Conservation (phyloP, 2,797 vertebrate genomes). For the Austrolebias charrua region DNA sequence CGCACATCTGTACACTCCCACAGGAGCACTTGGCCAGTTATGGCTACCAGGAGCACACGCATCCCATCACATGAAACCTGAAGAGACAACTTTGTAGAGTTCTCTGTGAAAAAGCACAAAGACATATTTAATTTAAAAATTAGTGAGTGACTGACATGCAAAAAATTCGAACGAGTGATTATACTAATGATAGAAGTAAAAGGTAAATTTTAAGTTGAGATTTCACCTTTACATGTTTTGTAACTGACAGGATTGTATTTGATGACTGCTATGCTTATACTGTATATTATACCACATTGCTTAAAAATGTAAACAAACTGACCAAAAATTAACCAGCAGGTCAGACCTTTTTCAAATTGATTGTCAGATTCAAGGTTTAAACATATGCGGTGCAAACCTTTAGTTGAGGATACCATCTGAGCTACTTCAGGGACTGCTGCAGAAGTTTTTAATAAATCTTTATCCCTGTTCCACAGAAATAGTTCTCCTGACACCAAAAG, state of each 20-base stretch:
- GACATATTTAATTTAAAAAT: not conserved
- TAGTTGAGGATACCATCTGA: constrained; percentile 69
- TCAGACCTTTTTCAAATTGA: too few species aligned
- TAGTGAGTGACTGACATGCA: not conserved
- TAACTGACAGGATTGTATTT: too few species aligned
- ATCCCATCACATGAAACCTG: constrained; percentile 86
- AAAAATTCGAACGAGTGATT: not conserved
- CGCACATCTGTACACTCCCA: constrained; percentile 85
- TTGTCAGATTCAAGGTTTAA: too few species aligned
- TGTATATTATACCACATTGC: too few species aligned
- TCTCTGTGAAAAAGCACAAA: constrained; percentile 63
- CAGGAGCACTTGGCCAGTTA: constrained; percentile 83
- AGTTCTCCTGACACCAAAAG: constrained; percentile 87
- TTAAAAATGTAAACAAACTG: too few species aligned
- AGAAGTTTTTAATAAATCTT: constrained; percentile 83
- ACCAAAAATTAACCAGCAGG: too few species aligned
- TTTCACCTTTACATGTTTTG: too few species aligned
- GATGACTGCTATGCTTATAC: too few species aligned
- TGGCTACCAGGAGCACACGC: constrained; percentile 78
- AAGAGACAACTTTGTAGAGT: constrained; percentile 74
- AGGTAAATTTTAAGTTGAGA: too few species aligned
- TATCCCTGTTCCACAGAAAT: constrained; percentile 95
- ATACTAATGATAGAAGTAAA: too few species aligned
- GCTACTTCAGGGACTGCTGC: constrained; percentile 76
- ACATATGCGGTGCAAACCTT: constrained; percentile 70